Evolutionary conservation across 1,140 invertebrate genomes (phyloP).

Genomic region (Heliconius nattereri): DNA sequence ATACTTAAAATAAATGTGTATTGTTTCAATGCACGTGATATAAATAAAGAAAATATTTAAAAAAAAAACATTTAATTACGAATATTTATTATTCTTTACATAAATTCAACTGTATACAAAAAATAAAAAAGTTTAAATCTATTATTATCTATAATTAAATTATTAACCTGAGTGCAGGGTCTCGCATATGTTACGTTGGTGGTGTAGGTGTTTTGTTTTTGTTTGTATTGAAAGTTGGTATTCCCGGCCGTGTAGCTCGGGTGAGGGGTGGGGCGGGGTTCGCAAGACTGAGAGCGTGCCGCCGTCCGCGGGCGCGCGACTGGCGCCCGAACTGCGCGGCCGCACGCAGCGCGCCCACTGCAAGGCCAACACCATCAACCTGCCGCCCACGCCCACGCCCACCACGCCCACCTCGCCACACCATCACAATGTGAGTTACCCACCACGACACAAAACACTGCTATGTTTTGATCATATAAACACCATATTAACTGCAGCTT

Average conservation of each 20-base stretch:
- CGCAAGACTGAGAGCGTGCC: slow-evolving; percentile 73
- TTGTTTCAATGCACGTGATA: too few relatives aligned
- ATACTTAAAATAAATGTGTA: neutral
- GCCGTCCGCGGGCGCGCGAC: slow-evolving; percentile 67
- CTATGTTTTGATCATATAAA: too few relatives aligned
- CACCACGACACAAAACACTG: too few relatives aligned
- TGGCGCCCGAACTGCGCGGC: slow-evolving; percentile 64
- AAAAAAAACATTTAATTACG: too few relatives aligned
- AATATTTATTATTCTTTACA: too few relatives aligned
- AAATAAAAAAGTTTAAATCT: too few relatives aligned
- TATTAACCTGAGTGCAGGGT: neutral
- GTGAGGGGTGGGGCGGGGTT: slow-evolving; percentile 64
- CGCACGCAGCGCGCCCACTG: slow-evolving; percentile 79
- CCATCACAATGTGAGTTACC: slow-evolving; percentile 65
- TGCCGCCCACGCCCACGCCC: slow-evolving; percentile 67
- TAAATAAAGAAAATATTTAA: too few relatives aligned
- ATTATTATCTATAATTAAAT: neutral
- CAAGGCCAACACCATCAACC: slow-evolving; percentile 84
- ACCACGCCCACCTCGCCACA: slow-evolving; percentile 59
- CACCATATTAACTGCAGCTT: too few relatives aligned
- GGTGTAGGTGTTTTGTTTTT: slow-evolving; percentile 54
- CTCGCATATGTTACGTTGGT: slow-evolving; percentile 45
- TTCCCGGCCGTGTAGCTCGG: slow-evolving; percentile 62
- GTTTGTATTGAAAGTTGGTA: slow-evolving; percentile 44
- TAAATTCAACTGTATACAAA: too few relatives aligned